Evolutionary conservation across 2,113 vertebrate species (phyloP).

Genomic region (Stigmatopora argus): DNA sequence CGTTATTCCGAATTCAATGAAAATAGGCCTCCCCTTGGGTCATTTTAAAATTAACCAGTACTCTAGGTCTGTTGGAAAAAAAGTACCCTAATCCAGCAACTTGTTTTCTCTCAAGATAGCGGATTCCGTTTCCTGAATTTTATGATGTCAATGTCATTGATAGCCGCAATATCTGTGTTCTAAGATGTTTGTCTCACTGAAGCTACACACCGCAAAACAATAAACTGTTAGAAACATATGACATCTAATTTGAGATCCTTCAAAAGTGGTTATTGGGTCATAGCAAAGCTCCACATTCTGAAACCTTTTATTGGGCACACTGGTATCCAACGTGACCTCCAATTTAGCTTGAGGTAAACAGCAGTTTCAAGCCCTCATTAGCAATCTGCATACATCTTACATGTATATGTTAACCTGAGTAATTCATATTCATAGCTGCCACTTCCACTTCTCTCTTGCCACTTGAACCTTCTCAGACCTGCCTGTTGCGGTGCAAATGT

Average conservation of each 20-base stretch:
- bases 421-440: constrained; percentile 50
- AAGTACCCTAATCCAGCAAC: too few species aligned
- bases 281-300: background rate
- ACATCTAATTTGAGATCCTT: background rate
- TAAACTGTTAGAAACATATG: too few species aligned
- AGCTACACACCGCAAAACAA: too few species aligned
- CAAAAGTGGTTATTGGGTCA: background rate
- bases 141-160: too few species aligned
- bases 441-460: constrained; percentile 43
- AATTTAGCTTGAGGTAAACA: background rate
- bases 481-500: constrained; percentile 32
- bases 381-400: background rate
- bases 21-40: background rate
- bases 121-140: too few species aligned
- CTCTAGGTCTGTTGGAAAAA: too few species aligned
- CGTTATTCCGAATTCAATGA: background rate
- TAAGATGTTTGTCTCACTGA: too few species aligned
- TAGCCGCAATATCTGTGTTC: too few species aligned
- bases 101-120: too few species aligned
- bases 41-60: too few species aligned
- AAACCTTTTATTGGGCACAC: background rate
- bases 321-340: background rate
- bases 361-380: background rate
- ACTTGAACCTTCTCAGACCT: constrained; percentile 52
- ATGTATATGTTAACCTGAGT: constrained; percentile 17